Conservation (phyloP, 2,797 vertebrate species). For the Scolopax rusticola region DNA sequence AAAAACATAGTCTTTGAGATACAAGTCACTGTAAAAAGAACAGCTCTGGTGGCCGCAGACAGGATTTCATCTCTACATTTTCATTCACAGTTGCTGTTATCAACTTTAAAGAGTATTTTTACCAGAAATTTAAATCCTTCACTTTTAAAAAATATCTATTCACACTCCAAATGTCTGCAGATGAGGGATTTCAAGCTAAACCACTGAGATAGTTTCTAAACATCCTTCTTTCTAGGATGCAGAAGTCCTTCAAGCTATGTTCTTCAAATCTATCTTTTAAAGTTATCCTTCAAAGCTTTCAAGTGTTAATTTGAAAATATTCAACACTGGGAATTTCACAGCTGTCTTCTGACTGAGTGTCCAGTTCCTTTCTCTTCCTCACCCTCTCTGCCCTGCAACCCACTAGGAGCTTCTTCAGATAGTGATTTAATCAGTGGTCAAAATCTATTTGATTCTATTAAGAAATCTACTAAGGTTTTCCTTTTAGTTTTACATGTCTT, state of each 20-base stretch:
- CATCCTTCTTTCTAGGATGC: neutral
- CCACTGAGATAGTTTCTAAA: neutral
- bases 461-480: neutral
- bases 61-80: slow-evolving; percentile 9
- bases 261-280: neutral
- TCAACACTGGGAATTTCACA: neutral
- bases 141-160: slow-evolving; percentile 17
- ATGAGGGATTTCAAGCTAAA: neutral
- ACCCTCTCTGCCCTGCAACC: neutral
- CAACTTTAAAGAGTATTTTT: slow-evolving; percentile 37
- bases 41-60: neutral
- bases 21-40: neutral
- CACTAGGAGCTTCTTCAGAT: neutral
- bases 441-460: neutral
- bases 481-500: neutral
- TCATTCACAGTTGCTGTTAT: slow-evolving; percentile 47
- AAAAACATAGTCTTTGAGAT: neutral
- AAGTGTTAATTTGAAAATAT: neutral
- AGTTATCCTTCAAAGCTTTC: neutral
- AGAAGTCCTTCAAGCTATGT: neutral
- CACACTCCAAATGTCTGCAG: slow-evolving; percentile 16
- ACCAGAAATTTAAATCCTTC: slow-evolving; percentile 14
- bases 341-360: neutral
- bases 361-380: neutral
- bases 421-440: neutral